Percentiles rank a stretch among this genome's conserved stretches.
phyloP scores from a whole-genome alignment of 2,113 vertebrate species.

The Nanger granti region DNA sequence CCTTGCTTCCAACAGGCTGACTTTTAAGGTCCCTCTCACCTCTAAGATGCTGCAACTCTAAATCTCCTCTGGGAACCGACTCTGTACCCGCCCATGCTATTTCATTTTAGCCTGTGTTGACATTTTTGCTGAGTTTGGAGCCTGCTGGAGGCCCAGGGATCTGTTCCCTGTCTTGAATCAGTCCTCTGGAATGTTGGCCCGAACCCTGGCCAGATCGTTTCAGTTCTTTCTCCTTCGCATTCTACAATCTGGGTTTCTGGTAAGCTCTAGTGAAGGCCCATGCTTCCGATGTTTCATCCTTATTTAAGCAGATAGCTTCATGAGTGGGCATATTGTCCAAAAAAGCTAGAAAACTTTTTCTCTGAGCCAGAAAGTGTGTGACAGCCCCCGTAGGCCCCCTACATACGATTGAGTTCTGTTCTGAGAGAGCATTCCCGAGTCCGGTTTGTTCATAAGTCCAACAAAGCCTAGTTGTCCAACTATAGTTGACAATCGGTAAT shows the following conservation, averaged over 20 bases:
- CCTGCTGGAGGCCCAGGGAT: background rate
- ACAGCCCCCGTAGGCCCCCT: background rate
- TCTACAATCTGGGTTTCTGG: background rate
- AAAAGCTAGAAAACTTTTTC: background rate
- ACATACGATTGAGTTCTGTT: background rate
- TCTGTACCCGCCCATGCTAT: background rate
- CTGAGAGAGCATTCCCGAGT: background rate
- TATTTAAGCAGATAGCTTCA: background rate
- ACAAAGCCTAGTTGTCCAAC: background rate
- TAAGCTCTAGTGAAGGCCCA: accelerated
- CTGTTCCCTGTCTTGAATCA: background rate
- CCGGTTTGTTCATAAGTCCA: background rate
- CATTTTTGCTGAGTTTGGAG: background rate
- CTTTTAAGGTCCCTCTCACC: background rate
- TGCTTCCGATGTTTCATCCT: background rate
- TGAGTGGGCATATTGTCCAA: background rate
- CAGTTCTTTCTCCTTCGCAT: background rate
- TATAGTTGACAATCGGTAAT: background rate
- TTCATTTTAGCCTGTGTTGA: background rate
- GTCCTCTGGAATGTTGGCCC: background rate
- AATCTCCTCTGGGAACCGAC: background rate
- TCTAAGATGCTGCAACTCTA: background rate
- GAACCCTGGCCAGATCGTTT: background rate
- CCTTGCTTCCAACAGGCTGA: background rate
- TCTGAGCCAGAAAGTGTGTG: background rate